Evolutionary conservation across 92 coral and sea anemone species (phyloP).

Genomic region (Zoanthus sociatus): DNA sequence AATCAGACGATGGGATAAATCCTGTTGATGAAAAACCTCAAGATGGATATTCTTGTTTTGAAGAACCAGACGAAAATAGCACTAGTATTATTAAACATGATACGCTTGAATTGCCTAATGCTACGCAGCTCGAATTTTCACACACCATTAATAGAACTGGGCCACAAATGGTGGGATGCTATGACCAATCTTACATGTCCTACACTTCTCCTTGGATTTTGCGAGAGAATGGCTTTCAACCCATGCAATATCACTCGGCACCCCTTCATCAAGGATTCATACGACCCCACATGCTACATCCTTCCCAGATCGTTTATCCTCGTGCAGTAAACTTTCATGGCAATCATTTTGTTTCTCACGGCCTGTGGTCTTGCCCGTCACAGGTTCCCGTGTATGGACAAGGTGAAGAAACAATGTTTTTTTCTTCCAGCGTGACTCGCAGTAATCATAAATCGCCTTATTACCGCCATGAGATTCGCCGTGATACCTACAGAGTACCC

Average conservation of each 20-base stretch:
- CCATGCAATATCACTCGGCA: slow-evolving; percentile 29
- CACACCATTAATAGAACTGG: not conserved
- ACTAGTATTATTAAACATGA: not conserved
- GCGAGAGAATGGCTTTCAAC: not conserved
- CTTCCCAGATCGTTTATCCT: slow-evolving; percentile 20
- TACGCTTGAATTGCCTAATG: not conserved
- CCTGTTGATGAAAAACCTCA: not conserved
- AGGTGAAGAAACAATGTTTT: not conserved
- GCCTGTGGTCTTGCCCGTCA: not conserved
- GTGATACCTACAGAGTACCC: slow-evolving; percentile 34
- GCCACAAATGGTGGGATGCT: not conserved
- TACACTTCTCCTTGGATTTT: slow-evolving; percentile 21
- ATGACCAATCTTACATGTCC: slow-evolving; percentile 1
- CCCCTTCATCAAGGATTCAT: slow-evolving; percentile 31
- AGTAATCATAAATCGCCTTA: not conserved
- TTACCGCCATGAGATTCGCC: slow-evolving; percentile 11
- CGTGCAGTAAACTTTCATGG: slow-evolving; percentile 4
- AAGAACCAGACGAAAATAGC: not conserved
- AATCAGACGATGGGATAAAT: not conserved
- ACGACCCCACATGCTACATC: slow-evolving; percentile 6
- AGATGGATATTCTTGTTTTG: not conserved
- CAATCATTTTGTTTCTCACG: slow-evolving; percentile 9
- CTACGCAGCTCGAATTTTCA: not conserved
- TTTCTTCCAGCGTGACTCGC: not conserved
- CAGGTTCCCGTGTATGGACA: slow-evolving; percentile 28